Evolutionary conservation across 1,140 invertebrate species (phyloP), one percentile per base, ranked within the genome.

Genomic region (Adelges cooleyi): DNA sequence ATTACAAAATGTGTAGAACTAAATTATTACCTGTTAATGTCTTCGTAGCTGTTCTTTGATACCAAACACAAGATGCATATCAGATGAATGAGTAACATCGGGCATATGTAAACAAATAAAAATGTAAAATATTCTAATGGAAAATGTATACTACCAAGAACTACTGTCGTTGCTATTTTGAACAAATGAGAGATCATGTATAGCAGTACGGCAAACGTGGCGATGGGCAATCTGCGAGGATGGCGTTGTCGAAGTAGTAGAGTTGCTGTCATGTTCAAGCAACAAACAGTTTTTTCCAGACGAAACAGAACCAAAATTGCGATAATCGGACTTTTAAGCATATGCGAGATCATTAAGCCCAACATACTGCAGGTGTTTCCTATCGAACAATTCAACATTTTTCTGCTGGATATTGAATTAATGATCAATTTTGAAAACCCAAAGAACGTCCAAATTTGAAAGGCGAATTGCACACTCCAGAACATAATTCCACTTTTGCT

Each of bases 1-100:
- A n/a, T n/a, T n/a, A n/a, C n/a, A n/a, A n/a, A n/a, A n/a, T n/a
- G n/a, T n/a, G n/a, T n/a, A n/a, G n/a, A n/a, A n/a, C n/a, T n/a
- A n/a, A n/a, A n/a, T n/a, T n/a, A n/a, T 42, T 15, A 44, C 53
- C 53, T 59, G 53, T 67, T 67, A 20, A 67, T 67, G n/a, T 67
- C 52, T 1, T 56, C 42, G 33, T 48, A 67, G 5, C 38, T 29
- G 22, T 56, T 18, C 49, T 67, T 36, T 27, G 51, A 22, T 46
- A 67, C 33, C 15, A 46, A 40, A 13, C 66, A 59, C 18, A 67
- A 9, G 18, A 67, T 33, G 22, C 51, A 22, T 15, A 67, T 29
- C 2, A 67, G 42, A 42, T 67, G 54, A 1, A 67, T 67, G 40
- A 67, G 29, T 17, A 50, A 25, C 4, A 67, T 15, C 0, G 66